Percentiles rank a stretch among this genome's conserved stretches.
Evolutionary conservation across 2,888 invertebrate genomes (phyloP).

Genomic region (Drosophila kanekoi): DNA sequence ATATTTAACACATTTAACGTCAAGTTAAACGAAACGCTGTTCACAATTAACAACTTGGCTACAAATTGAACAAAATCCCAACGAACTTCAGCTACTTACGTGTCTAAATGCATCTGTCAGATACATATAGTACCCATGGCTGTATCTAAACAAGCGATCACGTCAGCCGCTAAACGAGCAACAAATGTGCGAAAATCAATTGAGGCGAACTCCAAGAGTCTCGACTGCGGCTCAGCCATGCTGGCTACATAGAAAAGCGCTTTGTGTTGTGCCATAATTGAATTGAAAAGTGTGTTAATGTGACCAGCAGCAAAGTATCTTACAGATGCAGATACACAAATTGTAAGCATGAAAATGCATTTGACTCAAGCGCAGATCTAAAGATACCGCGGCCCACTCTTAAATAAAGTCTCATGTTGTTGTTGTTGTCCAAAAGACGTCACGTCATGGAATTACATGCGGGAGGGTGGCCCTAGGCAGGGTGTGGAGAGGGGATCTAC

Average conservation of each 20-base stretch:
- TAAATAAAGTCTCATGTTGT: slow-evolving; percentile 11
- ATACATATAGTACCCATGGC: slow-evolving; percentile 14
- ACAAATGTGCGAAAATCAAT: slow-evolving; percentile 70
- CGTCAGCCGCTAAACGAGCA: slow-evolving; percentile 57
- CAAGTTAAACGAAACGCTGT: slow-evolving; percentile 47
- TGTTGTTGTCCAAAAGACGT: slow-evolving; percentile 4
- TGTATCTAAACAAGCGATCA: slow-evolving; percentile 67
- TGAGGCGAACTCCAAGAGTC: slow-evolving; percentile 46
- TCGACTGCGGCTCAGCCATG: neutral
- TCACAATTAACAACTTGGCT: slow-evolving; percentile 58
- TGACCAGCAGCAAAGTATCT: slow-evolving; percentile 58
- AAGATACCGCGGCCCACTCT: slow-evolving; percentile 49
- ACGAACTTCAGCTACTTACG: slow-evolving; percentile 12
- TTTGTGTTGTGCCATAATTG: slow-evolving; percentile 68
- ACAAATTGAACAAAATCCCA: slow-evolving; percentile 35
- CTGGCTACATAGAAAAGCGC: slow-evolving; percentile 60
- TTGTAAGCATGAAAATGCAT: slow-evolving; percentile 43
- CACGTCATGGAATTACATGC: slow-evolving; percentile 34
- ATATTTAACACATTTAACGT: slow-evolving; percentile 64
- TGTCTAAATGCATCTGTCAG: slow-evolving; percentile 32
- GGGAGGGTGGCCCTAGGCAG: neutral
- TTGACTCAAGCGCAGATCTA: slow-evolving; percentile 44
- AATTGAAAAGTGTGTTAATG: slow-evolving; percentile 78
- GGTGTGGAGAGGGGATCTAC: slow-evolving; percentile 30
- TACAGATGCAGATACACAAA: slow-evolving; percentile 36